Evolutionary conservation across 2,113 vertebrate genomes (phyloP), one percentile per base, ranked within the genome.

Genomic region (Gobiocypris rarus): DNA sequence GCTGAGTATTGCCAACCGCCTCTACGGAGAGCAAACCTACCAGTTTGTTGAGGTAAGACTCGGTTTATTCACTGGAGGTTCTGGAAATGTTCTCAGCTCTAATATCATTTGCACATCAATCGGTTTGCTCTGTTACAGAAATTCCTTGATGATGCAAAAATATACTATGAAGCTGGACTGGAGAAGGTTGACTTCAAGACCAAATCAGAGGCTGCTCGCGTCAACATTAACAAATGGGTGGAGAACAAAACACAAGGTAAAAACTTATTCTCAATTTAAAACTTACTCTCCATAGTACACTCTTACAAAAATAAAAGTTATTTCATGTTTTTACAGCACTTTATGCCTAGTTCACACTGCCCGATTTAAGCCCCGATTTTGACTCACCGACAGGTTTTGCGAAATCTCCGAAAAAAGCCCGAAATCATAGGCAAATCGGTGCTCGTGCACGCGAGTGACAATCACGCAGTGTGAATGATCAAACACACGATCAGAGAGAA

Each of bases 21-120:
- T 99, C 13, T 99, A 95, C 26, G 97, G 96, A 88, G 96, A 99
- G 84, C 90, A 95, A 87, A 93, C 94, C 31, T 97, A 94, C 86
- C 52, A 87, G 84, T 97, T 99, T 92, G 89, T 96, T 58, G 84
- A 93, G 52, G 98, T 98, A 88, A 58, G 90, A 48, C 19, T 50
- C 3, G n/a, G 88, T 67, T 22, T 19, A 4, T 4, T 67, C 5
- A 19, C 48, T 67, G 15, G 15, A n/a, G 19, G 59, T 67, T 19
- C n/a, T 74, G 17, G 3, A 65, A 45, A 48, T 28, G 6, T 48
- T 80, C 24, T 19, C 24, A n/a, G 38, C 38, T 7, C 5, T 67
- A 34, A 81, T 34, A 13, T 75, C 7, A 34, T 28, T 58, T 65
- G 1, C 26, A 65, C 10, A 10, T 48, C 5, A 73, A 43, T 26